Evolutionary conservation across 2,888 invertebrate species (phyloP).

Genomic region (Allygus modestus): DNA sequence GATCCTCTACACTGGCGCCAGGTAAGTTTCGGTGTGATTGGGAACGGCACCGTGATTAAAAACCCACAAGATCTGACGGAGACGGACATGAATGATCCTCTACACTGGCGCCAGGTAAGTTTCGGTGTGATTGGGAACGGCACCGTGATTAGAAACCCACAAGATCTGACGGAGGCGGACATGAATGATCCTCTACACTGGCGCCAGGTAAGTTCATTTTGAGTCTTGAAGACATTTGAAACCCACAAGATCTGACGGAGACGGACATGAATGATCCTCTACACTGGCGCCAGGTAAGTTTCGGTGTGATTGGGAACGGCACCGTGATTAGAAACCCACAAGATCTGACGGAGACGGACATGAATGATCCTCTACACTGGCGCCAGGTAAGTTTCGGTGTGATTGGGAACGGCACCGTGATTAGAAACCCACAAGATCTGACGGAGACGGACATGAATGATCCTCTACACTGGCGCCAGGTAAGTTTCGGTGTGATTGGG

Average conservation of each 20-base stretch:
- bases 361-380: neutral
- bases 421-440: neutral
- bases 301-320: too few species aligned
- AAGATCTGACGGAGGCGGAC: neutral
- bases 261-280: too few species aligned
- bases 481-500: too few species aligned
- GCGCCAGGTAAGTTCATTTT: neutral
- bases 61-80: neutral
- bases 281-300: too few species aligned
- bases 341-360: neutral
- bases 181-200: neutral
- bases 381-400: conserved; percentile 11
- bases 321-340: neutral
- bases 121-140: too few species aligned
- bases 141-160: neutral
- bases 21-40: too few species aligned
- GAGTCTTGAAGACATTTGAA: neutral
- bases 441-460: neutral
- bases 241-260: too few species aligned
- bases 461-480: conserved; percentile 8
- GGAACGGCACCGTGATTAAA: neutral
- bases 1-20: conserved; percentile 8
- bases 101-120: conserved; percentile 8
- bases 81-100: neutral
- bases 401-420: neutral